Evolutionary conservation across 2,113 vertebrate species (phyloP).

Genomic region (Alosa alosa): DNA sequence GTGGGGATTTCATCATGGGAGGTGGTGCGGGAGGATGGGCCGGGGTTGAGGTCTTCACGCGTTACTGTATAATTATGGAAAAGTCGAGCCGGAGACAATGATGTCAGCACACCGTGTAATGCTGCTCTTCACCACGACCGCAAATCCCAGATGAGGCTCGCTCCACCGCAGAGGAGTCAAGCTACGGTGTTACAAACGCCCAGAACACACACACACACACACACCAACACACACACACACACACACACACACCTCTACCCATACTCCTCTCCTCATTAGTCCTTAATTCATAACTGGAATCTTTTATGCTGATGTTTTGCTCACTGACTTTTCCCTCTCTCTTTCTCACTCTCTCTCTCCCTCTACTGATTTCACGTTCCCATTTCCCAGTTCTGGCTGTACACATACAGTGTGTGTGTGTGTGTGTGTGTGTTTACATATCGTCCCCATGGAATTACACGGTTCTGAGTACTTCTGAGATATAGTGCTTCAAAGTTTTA

Average conservation of each 20-base stretch:
- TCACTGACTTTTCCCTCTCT: not conserved
- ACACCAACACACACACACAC: not conserved
- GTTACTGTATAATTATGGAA: slow-evolving; percentile 24
- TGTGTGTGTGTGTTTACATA: not conserved
- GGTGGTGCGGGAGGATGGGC: not conserved
- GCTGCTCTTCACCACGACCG: slow-evolving; percentile 38
- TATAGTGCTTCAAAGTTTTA: too few relatives aligned
- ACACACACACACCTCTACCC: not conserved
- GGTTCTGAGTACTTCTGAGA: too few relatives aligned
- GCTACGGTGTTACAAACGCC: slow-evolving; percentile 4
- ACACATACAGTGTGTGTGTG: not conserved
- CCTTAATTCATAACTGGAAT: not conserved
- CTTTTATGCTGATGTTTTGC: slow-evolving; percentile 6
- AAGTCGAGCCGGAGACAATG: slow-evolving; percentile 30
- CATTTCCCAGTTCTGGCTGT: not conserved
- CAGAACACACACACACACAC: not conserved
- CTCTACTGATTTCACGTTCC: not conserved
- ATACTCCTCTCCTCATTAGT: not conserved
- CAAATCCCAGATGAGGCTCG: slow-evolving; percentile 52
- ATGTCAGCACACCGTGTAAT: slow-evolving; percentile 32
- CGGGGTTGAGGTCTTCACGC: not conserved
- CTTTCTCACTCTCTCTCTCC: not conserved
- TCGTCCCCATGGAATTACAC: too few relatives aligned
- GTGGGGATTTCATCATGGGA: too few relatives aligned
- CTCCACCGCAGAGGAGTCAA: slow-evolving; percentile 47